Conservation (phyloP, 2,888 invertebrate genomes). For the Anthoptus insignis region DNA sequence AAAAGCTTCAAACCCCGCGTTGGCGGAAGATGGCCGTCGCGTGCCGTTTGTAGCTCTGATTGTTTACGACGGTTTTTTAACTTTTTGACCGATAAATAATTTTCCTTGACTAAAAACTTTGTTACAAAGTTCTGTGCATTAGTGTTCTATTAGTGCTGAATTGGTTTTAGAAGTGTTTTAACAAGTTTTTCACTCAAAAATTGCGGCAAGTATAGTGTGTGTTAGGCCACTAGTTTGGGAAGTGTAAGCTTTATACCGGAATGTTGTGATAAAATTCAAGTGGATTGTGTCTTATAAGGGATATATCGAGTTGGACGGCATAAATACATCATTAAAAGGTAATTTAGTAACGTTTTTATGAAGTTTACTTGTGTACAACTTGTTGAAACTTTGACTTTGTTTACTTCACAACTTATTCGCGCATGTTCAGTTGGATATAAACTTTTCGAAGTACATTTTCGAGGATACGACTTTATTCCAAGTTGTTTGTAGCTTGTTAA, state of each 20-base stretch:
- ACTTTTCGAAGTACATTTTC: conserved; percentile 49
- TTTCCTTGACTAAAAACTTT: conserved; percentile 60
- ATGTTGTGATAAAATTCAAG: conserved; percentile 81
- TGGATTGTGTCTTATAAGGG: conserved; percentile 71
- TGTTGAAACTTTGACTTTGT: conserved; percentile 74
- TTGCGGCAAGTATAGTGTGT: conserved; percentile 70
- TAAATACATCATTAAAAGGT: conserved; percentile 66
- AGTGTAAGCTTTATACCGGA: conserved; percentile 76
- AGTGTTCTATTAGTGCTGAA: conserved; percentile 54
- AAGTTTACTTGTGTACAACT: conserved; percentile 56
- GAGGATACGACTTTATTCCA: conserved; percentile 36
- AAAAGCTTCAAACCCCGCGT: conserved; percentile 71
- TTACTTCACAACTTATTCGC: conserved; percentile 73
- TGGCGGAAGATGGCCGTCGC: conserved; percentile 86
- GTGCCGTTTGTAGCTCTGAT: conserved; percentile 79
- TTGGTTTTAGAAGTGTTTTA: conserved; percentile 61
- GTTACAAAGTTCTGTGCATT: conserved; percentile 58
- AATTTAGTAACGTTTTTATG: conserved; percentile 47
- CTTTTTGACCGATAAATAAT: conserved; percentile 69
- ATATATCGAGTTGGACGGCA: conserved; percentile 58
- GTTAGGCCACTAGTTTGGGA: conserved; percentile 78
- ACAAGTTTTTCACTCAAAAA: conserved; percentile 74
- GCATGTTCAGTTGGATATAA: conserved; percentile 69
- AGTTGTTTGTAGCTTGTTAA: conserved; percentile 35
- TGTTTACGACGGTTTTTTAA: conserved; percentile 78